Conservation (phyloP, 2,113 vertebrate species). For the Salminus brasiliensis region DNA sequence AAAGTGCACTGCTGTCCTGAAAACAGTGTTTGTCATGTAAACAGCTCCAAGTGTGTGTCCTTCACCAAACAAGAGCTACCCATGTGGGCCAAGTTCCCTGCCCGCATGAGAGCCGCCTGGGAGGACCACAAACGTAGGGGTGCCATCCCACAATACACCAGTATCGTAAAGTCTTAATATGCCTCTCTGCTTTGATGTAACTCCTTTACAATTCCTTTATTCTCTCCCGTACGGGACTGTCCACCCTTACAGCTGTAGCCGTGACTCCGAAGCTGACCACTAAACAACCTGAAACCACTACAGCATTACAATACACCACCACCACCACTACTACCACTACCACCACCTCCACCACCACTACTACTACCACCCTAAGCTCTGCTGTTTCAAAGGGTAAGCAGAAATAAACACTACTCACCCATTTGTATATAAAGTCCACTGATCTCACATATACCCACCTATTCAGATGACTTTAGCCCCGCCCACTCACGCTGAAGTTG, state of each 20-base stretch:
- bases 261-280: neutral
- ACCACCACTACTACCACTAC: neutral
- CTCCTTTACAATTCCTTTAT: neutral
- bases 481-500: too few relatives aligned
- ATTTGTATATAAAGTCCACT: too few relatives aligned
- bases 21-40: slow-evolving; percentile 62
- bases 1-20: slow-evolving; percentile 73
- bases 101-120: slow-evolving; percentile 67
- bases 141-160: neutral
- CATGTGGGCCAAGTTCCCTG: slow-evolving; percentile 74
- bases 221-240: neutral
- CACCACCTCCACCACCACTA: too few relatives aligned
- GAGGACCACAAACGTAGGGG: slow-evolving; percentile 64
- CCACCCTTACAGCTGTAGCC: neutral
- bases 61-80: slow-evolving; percentile 57
- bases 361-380: neutral
- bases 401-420: neutral
- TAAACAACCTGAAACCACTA: neutral
- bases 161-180: neutral
- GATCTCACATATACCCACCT: too few relatives aligned
- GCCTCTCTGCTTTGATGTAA: too few relatives aligned
- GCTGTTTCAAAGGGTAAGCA: neutral
- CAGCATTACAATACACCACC: neutral
- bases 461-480: too few relatives aligned
- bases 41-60: slow-evolving; percentile 62